Evolutionary conservation across 2,888 invertebrate genomes (phyloP).

Genomic region (Corbicula japonica): DNA sequence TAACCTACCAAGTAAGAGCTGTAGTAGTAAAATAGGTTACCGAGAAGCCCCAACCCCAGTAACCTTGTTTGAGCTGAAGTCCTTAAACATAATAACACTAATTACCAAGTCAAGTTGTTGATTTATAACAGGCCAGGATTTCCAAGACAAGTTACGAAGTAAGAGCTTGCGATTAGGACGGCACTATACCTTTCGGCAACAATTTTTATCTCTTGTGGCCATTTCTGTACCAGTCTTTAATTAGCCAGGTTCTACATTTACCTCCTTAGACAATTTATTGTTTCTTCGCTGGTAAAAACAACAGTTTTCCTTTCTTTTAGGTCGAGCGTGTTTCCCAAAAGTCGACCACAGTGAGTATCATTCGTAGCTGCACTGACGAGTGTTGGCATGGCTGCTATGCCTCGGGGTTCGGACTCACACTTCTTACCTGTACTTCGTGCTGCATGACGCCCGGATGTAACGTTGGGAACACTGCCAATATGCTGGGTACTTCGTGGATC

Average conservation of each 20-base stretch:
- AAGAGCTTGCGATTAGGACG: not conserved
- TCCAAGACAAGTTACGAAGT: not conserved
- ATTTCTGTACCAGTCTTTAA: not conserved
- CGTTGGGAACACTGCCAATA: conserved; percentile 52
- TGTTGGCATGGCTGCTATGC: conserved; percentile 76
- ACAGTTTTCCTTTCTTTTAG: conserved; percentile 46
- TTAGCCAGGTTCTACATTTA: not conserved
- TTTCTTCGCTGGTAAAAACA: not conserved
- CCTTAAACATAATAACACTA: too few relatives aligned
- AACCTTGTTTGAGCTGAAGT: too few relatives aligned
- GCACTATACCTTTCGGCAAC: not conserved
- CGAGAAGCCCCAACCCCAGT: too few relatives aligned
- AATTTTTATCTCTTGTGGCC: not conserved
- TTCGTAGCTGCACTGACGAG: conserved; percentile 70
- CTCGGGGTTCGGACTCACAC: conserved; percentile 72
- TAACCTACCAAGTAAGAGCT: too few relatives aligned
- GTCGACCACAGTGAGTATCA: conserved; percentile 71
- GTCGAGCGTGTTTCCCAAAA: conserved; percentile 72
- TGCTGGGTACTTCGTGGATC: too few relatives aligned
- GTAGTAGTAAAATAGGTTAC: too few relatives aligned
- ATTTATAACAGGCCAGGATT: not conserved
- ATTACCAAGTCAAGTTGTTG: too few relatives aligned
- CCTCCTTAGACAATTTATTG: not conserved
- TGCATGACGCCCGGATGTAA: conserved; percentile 74
- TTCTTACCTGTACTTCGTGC: conserved; percentile 73